Evolutionary conservation across 2,797 vertebrate genomes (phyloP).

Genomic region (Coregonus suidteri): DNA sequence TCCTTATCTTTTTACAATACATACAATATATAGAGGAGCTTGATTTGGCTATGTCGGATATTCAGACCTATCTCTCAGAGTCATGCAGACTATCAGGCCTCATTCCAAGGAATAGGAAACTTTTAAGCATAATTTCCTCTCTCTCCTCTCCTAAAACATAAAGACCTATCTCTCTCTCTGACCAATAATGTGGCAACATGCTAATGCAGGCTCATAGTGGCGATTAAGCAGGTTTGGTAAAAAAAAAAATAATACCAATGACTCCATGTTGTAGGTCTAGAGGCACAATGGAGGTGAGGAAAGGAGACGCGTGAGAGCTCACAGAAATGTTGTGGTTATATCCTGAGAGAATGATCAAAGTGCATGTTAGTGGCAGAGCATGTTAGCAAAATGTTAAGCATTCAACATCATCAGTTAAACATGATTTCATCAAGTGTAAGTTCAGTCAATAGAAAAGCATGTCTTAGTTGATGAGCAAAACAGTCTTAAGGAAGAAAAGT

Average conservation of each 20-base stretch:
- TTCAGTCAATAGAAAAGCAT: not conserved
- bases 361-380: conserved; percentile 18
- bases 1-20: not conserved
- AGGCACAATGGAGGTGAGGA: not conserved
- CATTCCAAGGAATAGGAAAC: conserved; percentile 24
- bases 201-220: not conserved
- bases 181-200: not conserved
- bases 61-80: not conserved
- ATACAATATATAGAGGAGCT: not conserved
- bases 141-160: conserved; percentile 21
- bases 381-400: not conserved
- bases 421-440: not conserved
- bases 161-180: not conserved
- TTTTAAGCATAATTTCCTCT: conserved; percentile 26
- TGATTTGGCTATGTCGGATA: not conserved
- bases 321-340: conserved; percentile 23
- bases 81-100: conserved; percentile 2
- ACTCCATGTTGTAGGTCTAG: accelerated
- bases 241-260: conserved; percentile 42
- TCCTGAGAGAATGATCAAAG: conserved; percentile 43
- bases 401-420: not conserved
- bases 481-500: not conserved
- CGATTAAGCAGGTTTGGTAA: not conserved
- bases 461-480: not conserved
- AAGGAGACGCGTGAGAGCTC: conserved; percentile 13